phyloP scores from a whole-genome alignment of 2,113 vertebrate genomes.

The Parotia lawesii region DNA sequence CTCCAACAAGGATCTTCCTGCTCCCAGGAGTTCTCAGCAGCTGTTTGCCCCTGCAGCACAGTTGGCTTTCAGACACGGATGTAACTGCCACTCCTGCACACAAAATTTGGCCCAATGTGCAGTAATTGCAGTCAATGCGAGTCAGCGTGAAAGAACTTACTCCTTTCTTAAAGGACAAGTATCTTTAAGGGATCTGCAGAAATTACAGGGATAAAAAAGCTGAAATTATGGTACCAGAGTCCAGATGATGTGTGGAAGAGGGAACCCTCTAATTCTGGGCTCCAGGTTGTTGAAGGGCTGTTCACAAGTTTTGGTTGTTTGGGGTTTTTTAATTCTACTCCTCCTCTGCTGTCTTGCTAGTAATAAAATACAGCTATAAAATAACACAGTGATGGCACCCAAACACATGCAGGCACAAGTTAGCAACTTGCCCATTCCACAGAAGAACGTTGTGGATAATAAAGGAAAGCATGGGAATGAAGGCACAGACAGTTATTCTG shows the following conservation, averaged over 20 bases:
- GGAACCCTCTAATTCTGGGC: background rate
- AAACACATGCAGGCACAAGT: background rate
- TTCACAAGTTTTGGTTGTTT: background rate
- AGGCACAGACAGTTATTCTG: background rate
- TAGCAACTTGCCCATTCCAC: background rate
- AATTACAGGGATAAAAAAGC: background rate
- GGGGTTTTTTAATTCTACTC: background rate
- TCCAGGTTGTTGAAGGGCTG: background rate
- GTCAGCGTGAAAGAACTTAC: background rate
- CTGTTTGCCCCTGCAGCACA: conserved; percentile 2
- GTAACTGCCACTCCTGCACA: background rate
- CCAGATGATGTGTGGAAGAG: background rate
- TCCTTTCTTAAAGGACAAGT: background rate
- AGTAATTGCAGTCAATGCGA: background rate
- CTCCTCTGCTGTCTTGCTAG: background rate
- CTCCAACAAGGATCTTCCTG: background rate
- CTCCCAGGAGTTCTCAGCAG: background rate
- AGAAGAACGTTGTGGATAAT: background rate
- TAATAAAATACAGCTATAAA: background rate
- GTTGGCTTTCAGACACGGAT: background rate
- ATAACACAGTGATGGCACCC: background rate
- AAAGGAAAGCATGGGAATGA: background rate
- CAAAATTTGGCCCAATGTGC: background rate
- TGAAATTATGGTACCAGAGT: background rate
- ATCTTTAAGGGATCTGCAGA: background rate